Conservation (phyloP, 2,797 vertebrate genomes). For the Sebastes glaucus region DNA sequence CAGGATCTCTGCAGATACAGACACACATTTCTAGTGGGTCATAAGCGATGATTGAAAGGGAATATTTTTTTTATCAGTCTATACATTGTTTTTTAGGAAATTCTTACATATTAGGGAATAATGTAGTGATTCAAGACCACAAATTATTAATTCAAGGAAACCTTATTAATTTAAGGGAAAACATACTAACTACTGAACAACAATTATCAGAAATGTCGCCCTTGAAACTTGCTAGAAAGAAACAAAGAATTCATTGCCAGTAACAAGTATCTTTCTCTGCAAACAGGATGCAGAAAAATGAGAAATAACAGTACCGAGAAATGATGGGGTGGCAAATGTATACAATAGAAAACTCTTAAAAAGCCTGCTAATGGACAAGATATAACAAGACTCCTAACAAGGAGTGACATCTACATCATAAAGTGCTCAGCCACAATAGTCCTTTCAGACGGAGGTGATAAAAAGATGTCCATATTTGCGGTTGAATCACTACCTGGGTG, state of each 20-base stretch:
- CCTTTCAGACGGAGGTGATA: conserved; percentile 30
- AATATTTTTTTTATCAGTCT: background rate
- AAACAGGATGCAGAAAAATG: background rate
- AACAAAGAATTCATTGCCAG: background rate
- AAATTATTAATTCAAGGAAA: background rate
- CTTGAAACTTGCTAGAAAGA: background rate
- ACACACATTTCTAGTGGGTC: too few species aligned
- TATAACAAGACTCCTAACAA: background rate
- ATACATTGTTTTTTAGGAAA: too few species aligned
- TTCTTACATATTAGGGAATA: too few species aligned
- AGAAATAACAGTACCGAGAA: background rate
- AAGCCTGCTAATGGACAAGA: background rate
- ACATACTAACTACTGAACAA: background rate
- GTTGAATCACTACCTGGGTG: conserved; percentile 22
- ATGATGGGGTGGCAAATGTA: background rate
- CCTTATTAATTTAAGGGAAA: background rate
- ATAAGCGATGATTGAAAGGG: too few species aligned
- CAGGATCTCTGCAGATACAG: too few species aligned
- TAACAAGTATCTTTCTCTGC: background rate
- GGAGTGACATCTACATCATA: background rate
- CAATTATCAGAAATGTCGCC: background rate
- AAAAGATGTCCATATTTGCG: conserved; percentile 35
- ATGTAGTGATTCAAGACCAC: background rate
- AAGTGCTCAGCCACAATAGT: conserved; percentile 8
- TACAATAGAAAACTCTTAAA: background rate